Conservation (phyloP, 2,888 invertebrate species). For the Nephrotoma appendiculata region DNA sequence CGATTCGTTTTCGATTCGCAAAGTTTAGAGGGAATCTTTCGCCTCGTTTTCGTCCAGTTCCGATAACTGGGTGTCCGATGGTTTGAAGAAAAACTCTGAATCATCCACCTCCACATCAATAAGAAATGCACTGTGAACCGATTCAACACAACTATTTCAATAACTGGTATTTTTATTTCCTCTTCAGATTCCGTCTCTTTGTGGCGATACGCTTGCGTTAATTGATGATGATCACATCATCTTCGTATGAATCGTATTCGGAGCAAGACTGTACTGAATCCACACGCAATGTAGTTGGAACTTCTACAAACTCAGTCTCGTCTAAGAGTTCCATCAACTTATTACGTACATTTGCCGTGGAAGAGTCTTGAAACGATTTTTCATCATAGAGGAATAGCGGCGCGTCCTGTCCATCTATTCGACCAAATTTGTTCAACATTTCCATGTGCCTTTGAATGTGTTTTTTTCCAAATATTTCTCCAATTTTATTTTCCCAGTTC, state of each 20-base stretch:
- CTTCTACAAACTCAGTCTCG: neutral
- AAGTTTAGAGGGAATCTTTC: too few relatives aligned
- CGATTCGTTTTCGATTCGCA: too few relatives aligned
- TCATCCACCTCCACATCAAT: constrained; percentile 19
- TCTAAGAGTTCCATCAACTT: neutral
- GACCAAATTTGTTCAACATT: neutral
- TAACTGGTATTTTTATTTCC: neutral
- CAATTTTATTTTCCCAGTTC: neutral
- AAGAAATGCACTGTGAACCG: neutral
- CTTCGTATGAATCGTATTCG: neutral
- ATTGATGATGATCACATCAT: constrained; percentile 14
- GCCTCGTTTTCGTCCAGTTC: constrained; percentile 21
- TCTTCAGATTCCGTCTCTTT: neutral
- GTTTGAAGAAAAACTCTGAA: constrained; percentile 13
- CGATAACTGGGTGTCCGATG: constrained; percentile 16
- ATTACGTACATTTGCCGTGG: neutral
- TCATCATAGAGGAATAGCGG: neutral
- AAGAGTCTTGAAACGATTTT: neutral
- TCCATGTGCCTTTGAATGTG: neutral
- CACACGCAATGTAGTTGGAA: neutral
- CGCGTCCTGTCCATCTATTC: neutral
- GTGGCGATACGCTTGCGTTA: neutral
- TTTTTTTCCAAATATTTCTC: neutral
- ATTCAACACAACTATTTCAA: neutral
- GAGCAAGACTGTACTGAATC: neutral